phyloP scores from a whole-genome alignment of 2,113 vertebrate genomes.

The Aleadryas rufinucha region DNA sequence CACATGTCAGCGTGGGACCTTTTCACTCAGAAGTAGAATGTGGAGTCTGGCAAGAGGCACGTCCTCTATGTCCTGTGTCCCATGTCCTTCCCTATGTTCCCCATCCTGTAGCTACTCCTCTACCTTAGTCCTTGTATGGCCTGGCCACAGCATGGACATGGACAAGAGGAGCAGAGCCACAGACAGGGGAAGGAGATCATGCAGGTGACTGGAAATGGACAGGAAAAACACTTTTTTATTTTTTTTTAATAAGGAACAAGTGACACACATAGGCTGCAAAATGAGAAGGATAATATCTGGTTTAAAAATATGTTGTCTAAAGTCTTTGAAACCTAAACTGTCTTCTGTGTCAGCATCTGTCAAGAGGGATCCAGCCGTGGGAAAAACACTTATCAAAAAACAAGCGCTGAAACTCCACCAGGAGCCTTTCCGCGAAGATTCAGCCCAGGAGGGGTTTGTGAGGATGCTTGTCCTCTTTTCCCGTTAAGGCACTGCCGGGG shows the following conservation, averaged over 20 bases:
- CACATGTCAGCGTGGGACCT: background rate
- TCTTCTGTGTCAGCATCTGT: background rate
- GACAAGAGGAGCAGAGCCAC: background rate
- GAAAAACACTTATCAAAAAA: background rate
- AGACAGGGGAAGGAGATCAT: background rate
- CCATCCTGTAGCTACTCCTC: background rate
- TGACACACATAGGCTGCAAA: background rate
- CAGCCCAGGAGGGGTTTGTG: background rate
- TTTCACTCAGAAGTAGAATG: background rate
- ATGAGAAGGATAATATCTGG: background rate
- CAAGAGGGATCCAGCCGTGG: background rate
- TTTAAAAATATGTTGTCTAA: background rate
- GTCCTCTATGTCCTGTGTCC: background rate
- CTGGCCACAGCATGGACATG: accelerated
- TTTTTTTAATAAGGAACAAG: background rate
- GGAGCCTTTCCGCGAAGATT: background rate
- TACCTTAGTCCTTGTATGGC: background rate
- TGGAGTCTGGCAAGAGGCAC: background rate
- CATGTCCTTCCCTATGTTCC: accelerated
- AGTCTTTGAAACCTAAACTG: background rate
- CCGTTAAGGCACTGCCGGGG: accelerated
- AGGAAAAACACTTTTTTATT: background rate
- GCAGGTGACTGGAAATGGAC: background rate
- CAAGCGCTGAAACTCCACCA: background rate
- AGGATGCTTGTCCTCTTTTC: background rate